These are phyloP conservation scores for Drosophila rufa DNA, from an alignment of 1,140 invertebrate species.

Conservation along the genomic window DNA sequence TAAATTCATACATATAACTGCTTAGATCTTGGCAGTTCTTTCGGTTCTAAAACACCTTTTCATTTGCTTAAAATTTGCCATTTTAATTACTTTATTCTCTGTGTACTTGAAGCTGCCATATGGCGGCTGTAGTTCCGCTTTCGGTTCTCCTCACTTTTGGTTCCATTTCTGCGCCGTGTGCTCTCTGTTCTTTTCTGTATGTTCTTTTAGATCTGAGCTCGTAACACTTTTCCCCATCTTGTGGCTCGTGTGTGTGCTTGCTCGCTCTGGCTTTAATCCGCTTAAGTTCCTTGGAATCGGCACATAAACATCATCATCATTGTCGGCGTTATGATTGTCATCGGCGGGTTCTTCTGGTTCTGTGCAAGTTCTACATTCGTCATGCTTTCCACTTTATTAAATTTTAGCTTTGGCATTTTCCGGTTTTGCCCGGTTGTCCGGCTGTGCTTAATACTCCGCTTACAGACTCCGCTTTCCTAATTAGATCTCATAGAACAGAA, in stretches of 20 bases:
- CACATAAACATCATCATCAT: conserved; percentile 65
- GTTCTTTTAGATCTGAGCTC: conserved; percentile 52
- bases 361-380: conserved; percentile 57
- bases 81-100: background rate
- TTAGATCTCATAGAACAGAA: conserved; percentile 50
- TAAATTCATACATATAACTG: too few relatives aligned
- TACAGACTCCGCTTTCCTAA: conserved; percentile 60
- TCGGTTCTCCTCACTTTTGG: conserved; percentile 23
- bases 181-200: conserved; percentile 12
- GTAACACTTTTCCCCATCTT: conserved; percentile 72
- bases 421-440: conserved; percentile 41
- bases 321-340: conserved; percentile 44
- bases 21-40: background rate
- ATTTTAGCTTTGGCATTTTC: conserved; percentile 53
- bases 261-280: conserved; percentile 60
- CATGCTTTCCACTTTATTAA: conserved; percentile 75
- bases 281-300: conserved; percentile 78
- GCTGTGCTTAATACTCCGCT: conserved; percentile 48
- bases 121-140: conserved; percentile 50
- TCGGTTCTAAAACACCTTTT: background rate
- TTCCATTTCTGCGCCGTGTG: conserved; percentile 26
- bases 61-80: background rate
- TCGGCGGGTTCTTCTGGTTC: conserved; percentile 42
- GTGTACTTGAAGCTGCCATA: conserved; percentile 43
- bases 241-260: conserved; percentile 31